Evolutionary conservation across 1,140 invertebrate genomes (phyloP).

Genomic region (Macrocentrus cingulum): DNA sequence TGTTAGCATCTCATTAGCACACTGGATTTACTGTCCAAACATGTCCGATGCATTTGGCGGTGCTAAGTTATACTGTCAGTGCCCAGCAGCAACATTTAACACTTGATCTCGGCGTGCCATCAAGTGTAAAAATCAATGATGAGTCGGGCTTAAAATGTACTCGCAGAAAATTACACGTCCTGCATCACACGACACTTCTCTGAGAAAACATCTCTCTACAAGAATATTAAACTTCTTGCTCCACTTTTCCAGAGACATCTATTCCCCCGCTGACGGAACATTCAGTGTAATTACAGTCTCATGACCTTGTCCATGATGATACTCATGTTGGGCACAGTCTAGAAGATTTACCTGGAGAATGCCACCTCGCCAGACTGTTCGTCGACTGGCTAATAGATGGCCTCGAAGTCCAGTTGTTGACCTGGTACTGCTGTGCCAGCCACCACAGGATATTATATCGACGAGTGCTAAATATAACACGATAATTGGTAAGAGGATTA

Average conservation of each 20-base stretch:
- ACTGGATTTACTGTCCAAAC: constrained; percentile 7
- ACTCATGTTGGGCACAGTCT: background rate
- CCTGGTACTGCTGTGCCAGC: background rate
- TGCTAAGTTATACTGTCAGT: constrained; percentile 2
- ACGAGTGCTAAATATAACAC: constrained; percentile 1
- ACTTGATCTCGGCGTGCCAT: no score
- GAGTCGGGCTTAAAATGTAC: no score
- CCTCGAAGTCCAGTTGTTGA: background rate
- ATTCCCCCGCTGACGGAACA: no score
- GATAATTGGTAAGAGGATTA: constrained; percentile 9
- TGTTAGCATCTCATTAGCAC: constrained; percentile 19
- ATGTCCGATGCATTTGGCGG: constrained; percentile 2
- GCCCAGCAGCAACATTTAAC: background rate
- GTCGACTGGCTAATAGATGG: constrained; percentile 4
- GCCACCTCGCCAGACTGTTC: background rate
- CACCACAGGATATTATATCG: background rate
- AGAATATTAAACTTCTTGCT: no score
- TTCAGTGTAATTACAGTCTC: background rate
- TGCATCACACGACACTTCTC: no score
- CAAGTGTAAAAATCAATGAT: no score
- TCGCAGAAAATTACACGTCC: no score
- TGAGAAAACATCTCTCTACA: no score
- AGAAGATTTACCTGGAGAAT: background rate
- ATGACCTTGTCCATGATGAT: constrained; percentile 6
- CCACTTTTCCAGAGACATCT: no score